A percentile compares a stretch with the other conserved stretches of the same genome.
phyloP scores from a whole-genome alignment of 2,888 invertebrate genomes.

The Linhomoeus sp. region DNA sequence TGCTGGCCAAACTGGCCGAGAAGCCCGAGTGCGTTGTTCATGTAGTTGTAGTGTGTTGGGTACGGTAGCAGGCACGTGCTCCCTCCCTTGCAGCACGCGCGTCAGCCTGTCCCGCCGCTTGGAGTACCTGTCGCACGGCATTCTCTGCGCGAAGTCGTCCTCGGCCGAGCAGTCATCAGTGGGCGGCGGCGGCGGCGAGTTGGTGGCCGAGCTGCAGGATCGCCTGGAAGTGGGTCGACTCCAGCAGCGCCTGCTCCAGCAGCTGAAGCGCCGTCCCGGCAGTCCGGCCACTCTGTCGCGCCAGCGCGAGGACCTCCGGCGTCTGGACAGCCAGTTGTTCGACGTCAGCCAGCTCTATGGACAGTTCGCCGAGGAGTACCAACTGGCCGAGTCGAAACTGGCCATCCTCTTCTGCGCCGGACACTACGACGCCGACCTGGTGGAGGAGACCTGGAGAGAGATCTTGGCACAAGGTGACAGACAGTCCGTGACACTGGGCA shows the following conservation, averaged over 20 bases:
- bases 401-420: slow-evolving; percentile 86
- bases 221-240: slow-evolving; percentile 52
- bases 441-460: slow-evolving; percentile 76
- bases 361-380: slow-evolving; percentile 71
- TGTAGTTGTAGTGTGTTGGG: no score
- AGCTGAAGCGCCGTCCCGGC: no score
- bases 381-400: slow-evolving; percentile 75
- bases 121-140: slow-evolving; percentile 73
- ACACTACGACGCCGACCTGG: slow-evolving; percentile 62
- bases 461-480: slow-evolving; percentile 39
- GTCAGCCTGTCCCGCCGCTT: slow-evolving; percentile 58
- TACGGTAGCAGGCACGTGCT: no score
- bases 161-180: no score
- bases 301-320: slow-evolving; percentile 39
- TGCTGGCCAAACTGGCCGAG: slow-evolving; percentile 65
- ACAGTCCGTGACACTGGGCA: no score
- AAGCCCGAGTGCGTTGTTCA: slow-evolving; percentile 29
- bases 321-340: slow-evolving; percentile 57
- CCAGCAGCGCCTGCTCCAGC: slow-evolving; percentile 41
- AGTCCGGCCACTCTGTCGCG: no score
- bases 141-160: slow-evolving; percentile 73
- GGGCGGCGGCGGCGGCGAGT: no score
- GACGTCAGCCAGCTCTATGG: slow-evolving; percentile 73
- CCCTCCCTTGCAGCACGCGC: slow-evolving; percentile 40
- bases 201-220: slow-evolving; percentile 54